Evolutionary conservation across 2,113 vertebrate species (phyloP).

Genomic region (Acinonyx jubatus): DNA sequence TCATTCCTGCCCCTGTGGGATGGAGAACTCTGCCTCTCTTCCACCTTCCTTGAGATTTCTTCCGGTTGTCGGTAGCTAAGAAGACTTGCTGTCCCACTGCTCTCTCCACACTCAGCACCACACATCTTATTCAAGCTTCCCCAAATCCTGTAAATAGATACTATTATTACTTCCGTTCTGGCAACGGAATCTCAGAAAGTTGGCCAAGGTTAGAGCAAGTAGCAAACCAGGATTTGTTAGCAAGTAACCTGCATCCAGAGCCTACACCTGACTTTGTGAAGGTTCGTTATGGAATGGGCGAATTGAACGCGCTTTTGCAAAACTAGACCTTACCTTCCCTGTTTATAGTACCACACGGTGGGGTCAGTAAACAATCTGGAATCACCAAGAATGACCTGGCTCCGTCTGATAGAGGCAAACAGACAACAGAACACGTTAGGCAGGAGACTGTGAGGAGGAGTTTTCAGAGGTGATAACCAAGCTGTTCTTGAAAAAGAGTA

Average conservation of each 20-base stretch:
- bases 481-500: not conserved
- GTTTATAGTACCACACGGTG: not conserved
- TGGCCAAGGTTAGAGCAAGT: not conserved
- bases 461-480: not conserved
- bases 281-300: not conserved
- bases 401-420: not conserved
- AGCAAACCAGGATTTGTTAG: not conserved
- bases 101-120: not conserved
- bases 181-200: not conserved
- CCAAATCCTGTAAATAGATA: not conserved
- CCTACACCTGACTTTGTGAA: not conserved
- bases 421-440: not conserved
- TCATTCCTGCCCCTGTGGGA: not conserved
- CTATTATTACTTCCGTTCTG: not conserved
- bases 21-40: not conserved
- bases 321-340: not conserved
- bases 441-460: not conserved
- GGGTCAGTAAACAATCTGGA: not conserved
- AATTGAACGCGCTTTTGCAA: not conserved
- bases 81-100: not conserved
- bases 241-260: not conserved
- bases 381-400: not conserved
- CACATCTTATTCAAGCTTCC: not conserved
- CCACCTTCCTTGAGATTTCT: not conserved
- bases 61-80: not conserved